Evolutionary conservation across 2,888 invertebrate species (phyloP), one percentile per base, ranked within the genome.

Genomic region (Thumatha senex): DNA sequence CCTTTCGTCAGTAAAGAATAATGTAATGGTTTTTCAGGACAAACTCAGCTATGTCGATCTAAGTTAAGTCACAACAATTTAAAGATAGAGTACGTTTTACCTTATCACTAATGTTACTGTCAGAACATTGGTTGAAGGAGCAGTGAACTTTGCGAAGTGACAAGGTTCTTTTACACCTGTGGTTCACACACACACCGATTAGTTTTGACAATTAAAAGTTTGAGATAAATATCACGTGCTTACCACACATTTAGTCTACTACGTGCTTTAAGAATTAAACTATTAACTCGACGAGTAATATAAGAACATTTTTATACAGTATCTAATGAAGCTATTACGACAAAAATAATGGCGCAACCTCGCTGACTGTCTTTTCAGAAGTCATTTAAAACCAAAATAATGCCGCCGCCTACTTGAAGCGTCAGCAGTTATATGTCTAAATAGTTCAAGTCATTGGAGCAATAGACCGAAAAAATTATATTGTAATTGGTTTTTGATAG

Each of bases 81-180:
- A 46, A 63, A 46, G 18, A 70, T 82, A 84, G 69, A 76, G 86
- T 70, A 55, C 55, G 58, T 69, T 82, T 83, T 70, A 46, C 72
- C 56, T 63, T 77, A 76, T 63, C 63, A 57, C 51, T 51, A 46
- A 54, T 55, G 57, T 70, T 60, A 65, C 57, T 56, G 62, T 62
- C 62, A 72, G 66, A 70, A 63, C 70, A 69, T 63, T 70, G 75
- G 70, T 68, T 74, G 64, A 79, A 84, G 83, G 89, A 86, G 84
- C 89, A 89, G 78, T 89, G 89, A 89, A 89, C 89, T 89, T 86
- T 88, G 82, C 75, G 72, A 76, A 83, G 82, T 78, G 77, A 64
- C 72, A 78, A 77, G 76, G 70, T 70, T 76, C 78, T 77, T 80
- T 83, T 78, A 80, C 86, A 86, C 88, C 88, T 89, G 84, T 81